Percentiles rank a stretch among this genome's conserved stretches.
These are phyloP conservation scores for Trematomus loennbergii DNA, from an alignment of 2,113 vertebrate species.

Conservation along the genomic window DNA sequence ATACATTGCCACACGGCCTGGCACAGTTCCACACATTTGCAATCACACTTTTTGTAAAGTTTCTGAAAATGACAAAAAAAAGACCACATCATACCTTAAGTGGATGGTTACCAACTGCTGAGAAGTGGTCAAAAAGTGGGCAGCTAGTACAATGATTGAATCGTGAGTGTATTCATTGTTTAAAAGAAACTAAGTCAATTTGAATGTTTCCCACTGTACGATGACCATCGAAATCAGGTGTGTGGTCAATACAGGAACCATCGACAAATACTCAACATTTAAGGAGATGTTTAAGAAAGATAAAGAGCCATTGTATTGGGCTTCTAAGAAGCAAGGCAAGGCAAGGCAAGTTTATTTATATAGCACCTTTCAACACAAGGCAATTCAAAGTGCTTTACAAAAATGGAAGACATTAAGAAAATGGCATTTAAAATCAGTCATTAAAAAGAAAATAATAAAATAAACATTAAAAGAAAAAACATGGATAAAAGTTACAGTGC, in stretches of 20 bases:
- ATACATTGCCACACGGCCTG: neutral
- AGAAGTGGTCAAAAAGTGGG: neutral
- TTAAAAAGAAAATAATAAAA: too few relatives aligned
- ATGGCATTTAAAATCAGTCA: too few relatives aligned
- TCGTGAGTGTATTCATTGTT: neutral
- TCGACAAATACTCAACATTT: neutral
- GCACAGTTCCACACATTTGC: neutral
- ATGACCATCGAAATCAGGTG: neutral
- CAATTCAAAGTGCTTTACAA: too few relatives aligned
- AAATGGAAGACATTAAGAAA: too few relatives aligned
- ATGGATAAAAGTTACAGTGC: too few relatives aligned
- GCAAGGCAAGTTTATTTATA: too few relatives aligned
- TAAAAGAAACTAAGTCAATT: neutral
- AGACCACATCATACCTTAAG: neutral
- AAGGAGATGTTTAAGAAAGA: neutral
- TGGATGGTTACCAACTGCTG: neutral
- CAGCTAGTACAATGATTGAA: neutral
- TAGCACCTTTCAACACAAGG: too few relatives aligned
- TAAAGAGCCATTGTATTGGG: neutral
- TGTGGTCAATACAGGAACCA: neutral
- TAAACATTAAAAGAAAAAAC: too few relatives aligned
- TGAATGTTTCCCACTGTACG: neutral
- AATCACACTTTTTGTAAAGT: neutral
- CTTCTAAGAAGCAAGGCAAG: too few relatives aligned
- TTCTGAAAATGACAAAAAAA: neutral